Evolutionary conservation across 2,113 vertebrate genomes (phyloP).

Genomic region (Morone chrysops): DNA sequence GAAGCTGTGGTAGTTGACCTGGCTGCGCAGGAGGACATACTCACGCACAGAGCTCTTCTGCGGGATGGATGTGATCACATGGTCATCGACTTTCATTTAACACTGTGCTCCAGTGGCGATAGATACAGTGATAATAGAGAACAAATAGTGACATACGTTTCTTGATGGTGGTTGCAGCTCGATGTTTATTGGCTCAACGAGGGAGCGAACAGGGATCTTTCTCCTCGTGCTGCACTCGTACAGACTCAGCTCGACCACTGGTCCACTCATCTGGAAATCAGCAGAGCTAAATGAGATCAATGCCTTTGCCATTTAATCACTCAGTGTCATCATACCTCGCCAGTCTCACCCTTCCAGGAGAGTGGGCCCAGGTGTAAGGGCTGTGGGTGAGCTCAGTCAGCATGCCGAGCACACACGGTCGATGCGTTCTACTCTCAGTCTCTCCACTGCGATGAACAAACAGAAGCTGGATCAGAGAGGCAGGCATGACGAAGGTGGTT

Average conservation of each 20-base stretch:
- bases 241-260: conserved; percentile 79
- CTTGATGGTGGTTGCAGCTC: conserved; percentile 70
- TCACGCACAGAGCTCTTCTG: conserved; percentile 36
- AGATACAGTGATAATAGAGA: not conserved
- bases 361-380: conserved; percentile 59
- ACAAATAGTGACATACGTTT: conserved; percentile 65
- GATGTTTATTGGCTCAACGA: conserved; percentile 76
- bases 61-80: not conserved
- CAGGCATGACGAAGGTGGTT: conserved; percentile 74
- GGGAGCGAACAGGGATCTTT: conserved; percentile 72
- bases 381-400: conserved; percentile 75
- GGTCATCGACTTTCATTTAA: not conserved
- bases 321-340: not conserved
- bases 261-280: conserved; percentile 75
- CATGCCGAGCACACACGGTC: conserved; percentile 76
- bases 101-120: not conserved
- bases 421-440: not conserved
- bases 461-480: conserved; percentile 49
- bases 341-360: conserved; percentile 74
- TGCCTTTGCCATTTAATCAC: not conserved
- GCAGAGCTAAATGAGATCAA: not conserved
- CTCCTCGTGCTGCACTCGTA: conserved; percentile 81
- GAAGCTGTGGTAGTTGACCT: conserved; percentile 85
- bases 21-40: conserved; percentile 67
- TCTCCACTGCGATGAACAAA: conserved; percentile 2